These are phyloP conservation scores for Megalopta genalis DNA, from an alignment of 1,140 invertebrate genomes.

Conservation along the genomic window DNA sequence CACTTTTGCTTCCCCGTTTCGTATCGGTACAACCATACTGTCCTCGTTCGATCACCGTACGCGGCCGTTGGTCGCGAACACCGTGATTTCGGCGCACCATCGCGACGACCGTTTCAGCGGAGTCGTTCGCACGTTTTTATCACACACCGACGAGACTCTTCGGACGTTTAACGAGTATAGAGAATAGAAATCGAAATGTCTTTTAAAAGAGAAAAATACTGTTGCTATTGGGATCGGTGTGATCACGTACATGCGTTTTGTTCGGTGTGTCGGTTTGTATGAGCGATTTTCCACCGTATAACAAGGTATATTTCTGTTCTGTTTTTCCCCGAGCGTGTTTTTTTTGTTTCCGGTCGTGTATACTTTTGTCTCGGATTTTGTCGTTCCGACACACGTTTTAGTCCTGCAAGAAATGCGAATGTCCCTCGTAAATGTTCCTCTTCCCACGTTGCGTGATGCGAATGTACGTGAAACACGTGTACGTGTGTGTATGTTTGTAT, in stretches of 20 bases:
- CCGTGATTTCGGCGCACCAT: background rate
- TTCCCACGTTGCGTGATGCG: conserved; percentile 19
- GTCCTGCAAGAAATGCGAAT: no score
- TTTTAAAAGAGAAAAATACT: conserved; percentile 75
- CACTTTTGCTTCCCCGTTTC: conserved; percentile 50
- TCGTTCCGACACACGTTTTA: no score
- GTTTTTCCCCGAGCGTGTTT: no score
- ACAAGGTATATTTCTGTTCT: no score
- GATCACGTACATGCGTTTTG: conserved; percentile 41
- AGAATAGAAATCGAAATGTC: conserved; percentile 72
- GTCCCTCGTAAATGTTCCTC: background rate
- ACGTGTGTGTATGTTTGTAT: conserved; percentile 33
- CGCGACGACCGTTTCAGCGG: conserved; percentile 9
- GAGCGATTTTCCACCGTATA: background rate
- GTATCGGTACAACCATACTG: conserved; percentile 8
- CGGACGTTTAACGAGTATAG: conserved; percentile 69
- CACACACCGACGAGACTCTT: conserved; percentile 56
- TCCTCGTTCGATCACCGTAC: conserved; percentile 8
- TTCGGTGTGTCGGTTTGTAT: conserved; percentile 9
- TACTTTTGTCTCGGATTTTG: background rate
- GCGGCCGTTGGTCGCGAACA: conserved; percentile 12
- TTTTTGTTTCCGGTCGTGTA: no score
- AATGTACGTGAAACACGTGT: conserved; percentile 24
- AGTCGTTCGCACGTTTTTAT: conserved; percentile 19
- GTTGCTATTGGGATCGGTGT: conserved; percentile 60